These are phyloP conservation scores for Drosophila grimshawi DNA, from an alignment of 1,140 invertebrate genomes.

Conservation along the genomic window DNA sequence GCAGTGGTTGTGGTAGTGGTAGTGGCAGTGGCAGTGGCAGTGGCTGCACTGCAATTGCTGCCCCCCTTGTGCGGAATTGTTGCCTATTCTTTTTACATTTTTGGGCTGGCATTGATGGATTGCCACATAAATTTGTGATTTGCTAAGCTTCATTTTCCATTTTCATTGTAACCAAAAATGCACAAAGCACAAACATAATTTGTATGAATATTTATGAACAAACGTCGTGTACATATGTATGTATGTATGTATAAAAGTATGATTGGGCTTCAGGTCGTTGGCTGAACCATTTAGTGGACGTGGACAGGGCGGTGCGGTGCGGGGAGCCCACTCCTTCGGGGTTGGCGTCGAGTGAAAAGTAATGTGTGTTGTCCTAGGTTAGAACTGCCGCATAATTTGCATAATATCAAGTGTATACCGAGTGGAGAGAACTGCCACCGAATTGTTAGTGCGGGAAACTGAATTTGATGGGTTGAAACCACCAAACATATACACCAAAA, in stretches of 20 bases:
- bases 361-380: conserved; percentile 39
- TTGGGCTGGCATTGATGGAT: conserved; percentile 73
- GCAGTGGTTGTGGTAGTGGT: too few species aligned
- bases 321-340: too few species aligned
- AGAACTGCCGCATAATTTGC: conserved; percentile 32
- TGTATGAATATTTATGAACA: conserved; percentile 60
- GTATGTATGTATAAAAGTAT: conserved; percentile 1
- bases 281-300: too few species aligned
- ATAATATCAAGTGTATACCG: conserved; percentile 25
- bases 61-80: conserved; percentile 9
- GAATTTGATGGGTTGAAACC: not conserved
- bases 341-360: conserved; percentile 9
- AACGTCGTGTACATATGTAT: not conserved
- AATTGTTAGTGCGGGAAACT: conserved; percentile 11
- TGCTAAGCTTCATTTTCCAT: conserved; percentile 69
- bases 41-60: conserved; percentile 2
- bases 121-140: conserved; percentile 82
- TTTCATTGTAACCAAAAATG: conserved; percentile 44
- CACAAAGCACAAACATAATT: conserved; percentile 62
- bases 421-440: not conserved
- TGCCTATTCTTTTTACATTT: conserved; percentile 20
- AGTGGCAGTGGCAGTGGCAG: conserved; percentile 40
- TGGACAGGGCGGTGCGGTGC: not conserved
- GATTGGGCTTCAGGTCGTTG: not conserved
- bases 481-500: not conserved